A percentile compares a stretch with the other conserved stretches of the same genome.
Evolutionary conservation across 1,140 invertebrate species (phyloP).

Genomic region (Heliconius congener): DNA sequence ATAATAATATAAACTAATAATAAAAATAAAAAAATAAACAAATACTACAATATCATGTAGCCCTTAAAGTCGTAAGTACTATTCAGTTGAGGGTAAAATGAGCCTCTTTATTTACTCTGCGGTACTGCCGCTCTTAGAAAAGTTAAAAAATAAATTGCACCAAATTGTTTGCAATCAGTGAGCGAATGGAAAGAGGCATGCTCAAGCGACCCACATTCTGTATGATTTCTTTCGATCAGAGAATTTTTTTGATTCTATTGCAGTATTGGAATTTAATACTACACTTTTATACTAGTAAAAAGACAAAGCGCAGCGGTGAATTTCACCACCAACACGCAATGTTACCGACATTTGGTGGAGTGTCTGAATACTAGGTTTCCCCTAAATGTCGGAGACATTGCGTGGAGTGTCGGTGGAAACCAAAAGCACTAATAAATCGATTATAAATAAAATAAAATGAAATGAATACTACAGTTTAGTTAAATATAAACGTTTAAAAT

Average conservation of each 20-base stretch:
- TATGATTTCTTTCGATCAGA: constrained; percentile 26
- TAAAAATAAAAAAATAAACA: no score
- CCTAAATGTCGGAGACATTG: no score
- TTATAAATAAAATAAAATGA: no score
- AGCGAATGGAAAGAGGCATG: constrained; percentile 20
- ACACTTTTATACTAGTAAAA: no score
- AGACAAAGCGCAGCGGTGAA: no score
- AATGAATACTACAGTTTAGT: neutral
- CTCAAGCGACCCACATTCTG: constrained; percentile 23
- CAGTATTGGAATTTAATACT: constrained; percentile 15
- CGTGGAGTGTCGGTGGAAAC: neutral
- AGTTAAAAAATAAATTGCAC: constrained; percentile 10
- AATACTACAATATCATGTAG: neutral
- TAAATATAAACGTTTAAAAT: constrained; percentile 9
- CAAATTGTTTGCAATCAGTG: constrained; percentile 28
- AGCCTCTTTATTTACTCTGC: neutral
- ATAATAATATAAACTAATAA: no score
- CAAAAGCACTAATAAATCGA: neutral
- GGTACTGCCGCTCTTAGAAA: neutral
- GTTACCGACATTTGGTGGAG: no score
- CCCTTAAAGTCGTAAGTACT: neutral
- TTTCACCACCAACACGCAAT: no score
- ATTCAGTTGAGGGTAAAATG: neutral
- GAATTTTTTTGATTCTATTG: constrained; percentile 1
- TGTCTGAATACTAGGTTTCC: no score